Conservation (phyloP, 1,140 invertebrate species). For the Drosophila persimilis region DNA sequence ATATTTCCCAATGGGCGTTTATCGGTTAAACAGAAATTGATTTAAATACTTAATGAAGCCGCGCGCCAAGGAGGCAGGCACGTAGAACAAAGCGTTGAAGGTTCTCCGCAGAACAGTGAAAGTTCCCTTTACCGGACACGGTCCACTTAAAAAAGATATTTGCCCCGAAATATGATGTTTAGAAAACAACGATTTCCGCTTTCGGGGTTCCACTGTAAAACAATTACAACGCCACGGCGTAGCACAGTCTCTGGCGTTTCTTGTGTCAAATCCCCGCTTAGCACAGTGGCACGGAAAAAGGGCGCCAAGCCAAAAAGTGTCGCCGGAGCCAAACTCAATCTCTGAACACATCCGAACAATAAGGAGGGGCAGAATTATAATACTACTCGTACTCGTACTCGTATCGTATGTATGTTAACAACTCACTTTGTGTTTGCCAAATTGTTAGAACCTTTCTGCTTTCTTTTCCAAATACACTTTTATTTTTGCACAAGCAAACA, state of each 20-base stretch:
- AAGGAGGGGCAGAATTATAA: conserved; percentile 24
- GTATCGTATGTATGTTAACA: conserved; percentile 5
- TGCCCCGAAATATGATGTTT: too few species aligned
- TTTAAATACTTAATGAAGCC: conserved; percentile 69
- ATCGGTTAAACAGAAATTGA: conserved; percentile 12
- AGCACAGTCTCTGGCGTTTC: conserved; percentile 9
- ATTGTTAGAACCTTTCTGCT: conserved; percentile 7
- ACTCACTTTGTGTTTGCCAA: conserved; percentile 37
- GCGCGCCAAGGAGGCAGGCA: conserved; percentile 15
- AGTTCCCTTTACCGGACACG: too few species aligned
- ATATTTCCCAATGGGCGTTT: conserved; percentile 10
- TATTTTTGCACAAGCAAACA: neutral
- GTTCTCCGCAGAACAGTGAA: too few species aligned
- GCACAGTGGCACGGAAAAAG: conserved; percentile 42
- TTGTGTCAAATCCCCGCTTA: conserved; percentile 43
- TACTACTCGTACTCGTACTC: too few species aligned
- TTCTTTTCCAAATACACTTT: neutral
- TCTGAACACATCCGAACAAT: conserved; percentile 53
- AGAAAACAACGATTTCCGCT: neutral
- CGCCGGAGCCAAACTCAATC: conserved; percentile 46
- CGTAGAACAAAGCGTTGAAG: too few species aligned
- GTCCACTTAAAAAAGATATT: too few species aligned
- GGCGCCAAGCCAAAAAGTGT: conserved; percentile 16
- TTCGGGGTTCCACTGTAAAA: conserved; percentile 3
- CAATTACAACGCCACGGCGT: conserved; percentile 6